Percentiles rank a stretch among this genome's conserved stretches.
Evolutionary conservation across 2,113 vertebrate species (phyloP).

Genomic region (Scalopus aquaticus): DNA sequence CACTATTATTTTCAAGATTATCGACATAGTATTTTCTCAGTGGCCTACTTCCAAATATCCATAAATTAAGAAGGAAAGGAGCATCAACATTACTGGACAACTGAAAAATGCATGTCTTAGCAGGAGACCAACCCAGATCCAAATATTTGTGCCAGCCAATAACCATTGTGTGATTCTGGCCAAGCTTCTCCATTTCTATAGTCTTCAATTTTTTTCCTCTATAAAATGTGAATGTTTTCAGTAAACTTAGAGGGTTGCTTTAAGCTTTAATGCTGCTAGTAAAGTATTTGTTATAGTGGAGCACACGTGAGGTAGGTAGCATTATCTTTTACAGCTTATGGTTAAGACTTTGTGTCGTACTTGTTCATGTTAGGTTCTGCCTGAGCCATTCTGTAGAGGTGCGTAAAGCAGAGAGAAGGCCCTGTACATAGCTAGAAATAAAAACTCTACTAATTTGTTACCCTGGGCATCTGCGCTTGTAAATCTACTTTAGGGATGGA

Average conservation of each 20-base stretch:
- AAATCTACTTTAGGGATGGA: constrained; percentile 42
- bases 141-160: constrained; percentile 39
- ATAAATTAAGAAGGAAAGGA: constrained; percentile 20
- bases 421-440: constrained; percentile 25
- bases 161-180: not conserved
- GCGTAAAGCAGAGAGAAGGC: not conserved
- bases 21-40: constrained; percentile 14
- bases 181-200: constrained; percentile 16
- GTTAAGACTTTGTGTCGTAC: not conserved
- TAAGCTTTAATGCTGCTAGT: not conserved
- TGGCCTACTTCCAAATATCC: constrained; percentile 33
- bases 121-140: constrained; percentile 22
- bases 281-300: not conserved
- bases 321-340: constrained; percentile 12
- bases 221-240: constrained; percentile 39
- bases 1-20: constrained; percentile 11
- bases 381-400: constrained; percentile 10
- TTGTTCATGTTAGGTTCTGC: constrained; percentile 20
- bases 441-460: constrained; percentile 54
- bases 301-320: not conserved
- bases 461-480: not conserved
- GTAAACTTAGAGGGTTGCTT: not conserved
- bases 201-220: not conserved
- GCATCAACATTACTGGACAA: not conserved
- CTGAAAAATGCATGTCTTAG: constrained; percentile 48